Conservation (phyloP, 1,140 invertebrate species). For the Apis laboriosa region DNA sequence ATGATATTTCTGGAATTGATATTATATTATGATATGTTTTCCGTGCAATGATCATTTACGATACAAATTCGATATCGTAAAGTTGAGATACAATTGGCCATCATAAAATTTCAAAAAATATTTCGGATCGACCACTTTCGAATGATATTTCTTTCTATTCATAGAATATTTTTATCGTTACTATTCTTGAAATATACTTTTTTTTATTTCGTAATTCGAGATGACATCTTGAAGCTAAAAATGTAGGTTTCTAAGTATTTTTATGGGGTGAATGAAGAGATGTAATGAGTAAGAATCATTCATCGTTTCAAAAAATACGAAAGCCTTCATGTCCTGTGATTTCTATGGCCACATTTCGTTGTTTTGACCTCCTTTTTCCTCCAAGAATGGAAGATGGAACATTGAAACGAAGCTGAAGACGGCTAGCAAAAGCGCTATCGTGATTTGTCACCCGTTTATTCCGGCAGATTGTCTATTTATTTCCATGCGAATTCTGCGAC, state of each 20-base stretch:
- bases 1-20: background rate
- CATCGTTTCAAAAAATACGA: conserved; percentile 45
- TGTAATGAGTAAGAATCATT: background rate
- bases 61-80: background rate
- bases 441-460: conserved; percentile 58
- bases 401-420: conserved; percentile 48
- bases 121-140: background rate
- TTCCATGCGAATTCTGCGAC: conserved; percentile 19
- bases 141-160: background rate
- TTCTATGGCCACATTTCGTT: background rate
- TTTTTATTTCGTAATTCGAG: too few relatives aligned
- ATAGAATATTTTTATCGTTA: background rate
- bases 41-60: background rate
- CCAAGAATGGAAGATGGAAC: conserved; percentile 30
- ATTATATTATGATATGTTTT: background rate
- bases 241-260: too few relatives aligned
- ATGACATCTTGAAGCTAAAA: too few relatives aligned
- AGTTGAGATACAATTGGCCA: background rate
- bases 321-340: background rate
- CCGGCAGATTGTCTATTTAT: conserved; percentile 53
- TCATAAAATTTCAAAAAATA: conserved; percentile 7
- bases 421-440: conserved; percentile 25
- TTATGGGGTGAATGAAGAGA: background rate
- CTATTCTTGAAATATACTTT: too few relatives aligned
- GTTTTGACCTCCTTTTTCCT: background rate